Evolutionary conservation across 1,140 invertebrate species (phyloP).

Genomic region (Drosophila virilis): DNA sequence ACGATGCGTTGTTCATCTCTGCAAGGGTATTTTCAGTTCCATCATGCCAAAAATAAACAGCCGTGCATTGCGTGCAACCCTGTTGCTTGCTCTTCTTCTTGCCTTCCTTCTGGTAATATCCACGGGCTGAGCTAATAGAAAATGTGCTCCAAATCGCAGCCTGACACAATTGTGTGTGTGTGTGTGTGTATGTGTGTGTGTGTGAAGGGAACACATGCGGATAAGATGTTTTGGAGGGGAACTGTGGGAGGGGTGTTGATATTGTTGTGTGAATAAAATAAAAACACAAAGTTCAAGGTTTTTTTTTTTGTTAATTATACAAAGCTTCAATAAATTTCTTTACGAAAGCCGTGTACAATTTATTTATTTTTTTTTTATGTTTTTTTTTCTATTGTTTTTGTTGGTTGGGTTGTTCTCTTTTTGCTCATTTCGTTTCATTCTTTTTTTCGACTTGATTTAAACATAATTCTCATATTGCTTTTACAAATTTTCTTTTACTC

Average conservation of each 20-base stretch:
- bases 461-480: conserved; percentile 74
- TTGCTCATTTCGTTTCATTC: conserved; percentile 29
- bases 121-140: conserved; percentile 17
- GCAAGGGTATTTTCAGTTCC: conserved; percentile 8
- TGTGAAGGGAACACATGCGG: conserved; percentile 26
- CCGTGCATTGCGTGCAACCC: not conserved
- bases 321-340: conserved; percentile 78
- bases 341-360: conserved; percentile 75
- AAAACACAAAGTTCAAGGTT: conserved; percentile 61
- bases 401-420: conserved; percentile 59
- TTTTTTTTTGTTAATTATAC: conserved; percentile 74
- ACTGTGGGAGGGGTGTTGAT: conserved; percentile 3
- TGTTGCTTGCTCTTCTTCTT: too few species aligned
- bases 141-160: conserved; percentile 38
- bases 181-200: conserved; percentile 24
- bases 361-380: conserved; percentile 68
- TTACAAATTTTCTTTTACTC: conserved; percentile 54
- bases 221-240: too few species aligned
- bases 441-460: conserved; percentile 61
- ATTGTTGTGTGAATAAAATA: conserved; percentile 48
- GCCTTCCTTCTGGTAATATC: too few species aligned
- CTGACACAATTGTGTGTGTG: conserved; percentile 41
- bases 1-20: not conserved
- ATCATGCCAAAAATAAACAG: not conserved
- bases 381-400: conserved; percentile 54